A percentile compares a stretch with the other conserved stretches of the same genome.
Evolutionary conservation across 1,140 invertebrate species (phyloP).

Genomic region (Anthonomus grandis): DNA sequence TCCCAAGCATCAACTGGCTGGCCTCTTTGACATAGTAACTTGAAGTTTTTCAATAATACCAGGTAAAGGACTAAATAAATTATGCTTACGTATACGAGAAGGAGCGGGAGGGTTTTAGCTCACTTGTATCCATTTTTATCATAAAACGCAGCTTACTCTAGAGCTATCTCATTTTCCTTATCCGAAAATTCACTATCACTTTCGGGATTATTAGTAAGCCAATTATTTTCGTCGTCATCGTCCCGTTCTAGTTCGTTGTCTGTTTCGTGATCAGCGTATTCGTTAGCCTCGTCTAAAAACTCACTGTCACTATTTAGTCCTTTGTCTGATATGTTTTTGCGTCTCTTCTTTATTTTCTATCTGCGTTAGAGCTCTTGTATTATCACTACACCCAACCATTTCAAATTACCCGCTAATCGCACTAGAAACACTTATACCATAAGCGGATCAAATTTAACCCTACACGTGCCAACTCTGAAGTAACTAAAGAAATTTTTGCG

Average conservation of each 20-base stretch:
- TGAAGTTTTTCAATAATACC: neutral
- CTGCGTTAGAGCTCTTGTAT: neutral
- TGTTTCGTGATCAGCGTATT: neutral
- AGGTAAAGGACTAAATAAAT: neutral
- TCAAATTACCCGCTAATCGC: too few relatives aligned
- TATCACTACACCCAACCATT: neutral
- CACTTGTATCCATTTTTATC: too few relatives aligned
- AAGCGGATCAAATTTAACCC: too few relatives aligned
- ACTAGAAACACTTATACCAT: too few relatives aligned
- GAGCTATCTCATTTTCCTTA: neutral
- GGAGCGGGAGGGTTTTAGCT: neutral
- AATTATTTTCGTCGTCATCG: neutral
- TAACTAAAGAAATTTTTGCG: too few relatives aligned
- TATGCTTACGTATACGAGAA: neutral
- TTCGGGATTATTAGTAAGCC: neutral
- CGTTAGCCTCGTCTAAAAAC: neutral
- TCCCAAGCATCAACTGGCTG: neutral
- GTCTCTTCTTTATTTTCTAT: neutral
- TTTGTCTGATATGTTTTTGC: neutral
- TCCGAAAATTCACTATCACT: neutral
- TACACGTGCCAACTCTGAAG: too few relatives aligned
- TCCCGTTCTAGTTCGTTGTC: neutral
- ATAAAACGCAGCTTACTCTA: neutral
- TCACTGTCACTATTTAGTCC: neutral
- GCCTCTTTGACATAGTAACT: neutral